A percentile compares a stretch with the other conserved stretches of the same genome.
These are phyloP conservation scores for Pristiophorus japonicus DNA, from an alignment of 2,113 vertebrate genomes.

Conservation along the genomic window DNA sequence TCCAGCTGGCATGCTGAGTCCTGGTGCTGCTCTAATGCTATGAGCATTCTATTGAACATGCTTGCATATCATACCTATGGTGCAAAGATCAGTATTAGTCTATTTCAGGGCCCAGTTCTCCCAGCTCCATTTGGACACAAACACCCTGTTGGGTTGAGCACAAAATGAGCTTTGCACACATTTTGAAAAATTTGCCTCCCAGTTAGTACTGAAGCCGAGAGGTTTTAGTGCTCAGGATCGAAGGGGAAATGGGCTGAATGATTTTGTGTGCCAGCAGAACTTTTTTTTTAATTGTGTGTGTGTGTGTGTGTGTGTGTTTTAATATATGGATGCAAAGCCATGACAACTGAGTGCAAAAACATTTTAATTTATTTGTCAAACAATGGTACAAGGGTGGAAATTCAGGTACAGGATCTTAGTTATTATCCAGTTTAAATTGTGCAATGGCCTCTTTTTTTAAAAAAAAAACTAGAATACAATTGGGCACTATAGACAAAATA, in stretches of 20 bases:
- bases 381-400: background rate
- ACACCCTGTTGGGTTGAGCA: background rate
- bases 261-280: background rate
- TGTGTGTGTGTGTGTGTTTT: background rate
- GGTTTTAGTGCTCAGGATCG: background rate
- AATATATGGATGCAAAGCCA: background rate
- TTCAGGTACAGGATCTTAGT: background rate
- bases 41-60: background rate
- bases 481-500: background rate
- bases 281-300: background rate
- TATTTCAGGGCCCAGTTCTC: background rate
- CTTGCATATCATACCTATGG: background rate
- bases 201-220: background rate
- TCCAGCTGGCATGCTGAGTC: background rate
- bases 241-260: background rate
- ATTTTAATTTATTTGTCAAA: background rate
- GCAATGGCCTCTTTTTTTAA: background rate
- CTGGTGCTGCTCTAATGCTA: background rate
- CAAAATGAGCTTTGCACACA: background rate
- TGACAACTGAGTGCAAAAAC: background rate
- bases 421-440: background rate
- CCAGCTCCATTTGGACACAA: background rate
- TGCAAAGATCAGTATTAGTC: background rate
- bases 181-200: background rate
- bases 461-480: background rate